Evolutionary conservation across 2,113 vertebrate genomes (phyloP).

Genomic region (Poeciliopsis retropinna): DNA sequence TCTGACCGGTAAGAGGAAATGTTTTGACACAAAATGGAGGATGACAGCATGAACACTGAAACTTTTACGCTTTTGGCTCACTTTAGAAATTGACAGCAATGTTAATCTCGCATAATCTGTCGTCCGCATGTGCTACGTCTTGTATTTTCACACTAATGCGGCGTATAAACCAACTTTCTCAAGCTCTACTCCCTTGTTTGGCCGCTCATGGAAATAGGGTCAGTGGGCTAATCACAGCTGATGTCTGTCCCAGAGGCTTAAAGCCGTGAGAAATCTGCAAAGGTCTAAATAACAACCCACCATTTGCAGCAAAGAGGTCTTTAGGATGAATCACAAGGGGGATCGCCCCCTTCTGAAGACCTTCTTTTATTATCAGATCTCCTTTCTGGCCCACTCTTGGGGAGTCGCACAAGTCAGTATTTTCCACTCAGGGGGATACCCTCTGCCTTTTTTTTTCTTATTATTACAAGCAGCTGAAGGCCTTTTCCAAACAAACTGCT

Average conservation of each 20-base stretch:
- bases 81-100: not conserved
- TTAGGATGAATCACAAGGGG: slow-evolving; percentile 15
- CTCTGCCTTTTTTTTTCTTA: slow-evolving; percentile 11
- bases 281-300: slow-evolving; percentile 46
- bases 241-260: slow-evolving; percentile 48
- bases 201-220: slow-evolving; percentile 54
- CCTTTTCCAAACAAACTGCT: slow-evolving; percentile 28
- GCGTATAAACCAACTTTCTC: slow-evolving; percentile 44
- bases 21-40: slow-evolving; percentile 53
- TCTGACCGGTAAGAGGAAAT: not conserved
- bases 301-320: slow-evolving; percentile 28
- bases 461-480: slow-evolving; percentile 37
- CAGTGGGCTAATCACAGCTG: slow-evolving; percentile 64
- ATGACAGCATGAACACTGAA: not conserved
- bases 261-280: slow-evolving; percentile 72
- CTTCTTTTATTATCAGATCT: slow-evolving; percentile 32
- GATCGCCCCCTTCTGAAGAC: slow-evolving; percentile 15
- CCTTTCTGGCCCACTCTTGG: slow-evolving; percentile 28
- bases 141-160: slow-evolving; percentile 27
- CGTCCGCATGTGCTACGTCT: slow-evolving; percentile 33
- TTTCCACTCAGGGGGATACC: slow-evolving; percentile 66
- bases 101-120: slow-evolving; percentile 55
- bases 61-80: not conserved
- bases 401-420: slow-evolving; percentile 61
- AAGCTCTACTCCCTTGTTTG: slow-evolving; percentile 41